Base-by-base conservation (phyloP, 2,113 vertebrate genomes). In the Pica pica region DNA sequence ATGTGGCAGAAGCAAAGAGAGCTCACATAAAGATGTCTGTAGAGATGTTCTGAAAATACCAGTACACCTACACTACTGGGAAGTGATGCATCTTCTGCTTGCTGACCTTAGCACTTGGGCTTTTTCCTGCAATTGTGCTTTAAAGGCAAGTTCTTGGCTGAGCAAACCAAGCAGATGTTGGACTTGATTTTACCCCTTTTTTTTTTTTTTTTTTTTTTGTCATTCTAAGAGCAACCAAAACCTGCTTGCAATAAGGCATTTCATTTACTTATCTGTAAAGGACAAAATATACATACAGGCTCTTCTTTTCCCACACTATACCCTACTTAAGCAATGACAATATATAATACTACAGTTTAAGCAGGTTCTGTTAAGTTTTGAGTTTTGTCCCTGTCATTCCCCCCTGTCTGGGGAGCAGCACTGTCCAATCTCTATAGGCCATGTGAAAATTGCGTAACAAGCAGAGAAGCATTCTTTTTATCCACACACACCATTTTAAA, bases 141-240 rank as follows among this genome's bases (percentile, higher is more conserved):
- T 69, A 88, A 91, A 95, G 88, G 73, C 65, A 84, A 94, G 35
- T 67, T 93, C 76, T 93, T 95, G 92, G 94, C 95, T 96, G 78
- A 91, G 44, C 26, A 90, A 82, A 69, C 55, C 64, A 73, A 93
- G 77, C 68, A 97, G 89, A 93, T 90, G 76, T 79, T 87, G 60
- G 71, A 57, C 82, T 83, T 67, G 8, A 44, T 78, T 65, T 47
- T 27, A 24, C 26, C 17, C 8, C 3, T 4, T 5, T 7, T 24
- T 5, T 15, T 47, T 33, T 57, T 49, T 53, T 60, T 91, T 44
- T 44, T 49, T 68, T 10, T 57, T 56, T 91, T 39, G 61, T 10
- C 11, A 67, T 59, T 77, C 16, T 76, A 61, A 76, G 16, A 89
- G 39, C 46, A 91, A 88, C 13, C 18, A 50, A 86, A 70, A 73